phyloP scores from a whole-genome alignment of 2,888 invertebrate species.

The Adelphocoris suturalis region DNA sequence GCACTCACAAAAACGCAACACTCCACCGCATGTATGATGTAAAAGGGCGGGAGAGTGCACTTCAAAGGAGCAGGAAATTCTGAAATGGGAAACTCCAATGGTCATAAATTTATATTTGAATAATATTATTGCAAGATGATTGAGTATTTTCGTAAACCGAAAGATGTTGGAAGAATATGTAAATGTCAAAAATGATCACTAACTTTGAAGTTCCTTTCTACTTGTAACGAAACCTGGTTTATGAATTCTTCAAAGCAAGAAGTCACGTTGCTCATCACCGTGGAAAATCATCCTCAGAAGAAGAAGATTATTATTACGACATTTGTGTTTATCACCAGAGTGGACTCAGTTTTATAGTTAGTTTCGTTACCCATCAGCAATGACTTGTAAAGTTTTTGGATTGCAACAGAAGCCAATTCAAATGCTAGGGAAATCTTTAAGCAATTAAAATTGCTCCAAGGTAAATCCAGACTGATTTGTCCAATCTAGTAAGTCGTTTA shows the following conservation, averaged over 20 bases:
- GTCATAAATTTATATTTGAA: too few species aligned
- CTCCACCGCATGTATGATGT: too few species aligned
- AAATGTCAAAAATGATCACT: not conserved
- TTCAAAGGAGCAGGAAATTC: too few species aligned
- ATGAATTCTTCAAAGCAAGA: not conserved
- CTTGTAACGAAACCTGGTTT: not conserved
- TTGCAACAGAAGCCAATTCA: not conserved
- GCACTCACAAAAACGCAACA: too few species aligned
- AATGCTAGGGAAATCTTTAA: not conserved
- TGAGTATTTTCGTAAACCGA: too few species aligned
- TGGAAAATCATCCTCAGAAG: not conserved
- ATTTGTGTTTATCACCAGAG: not conserved
- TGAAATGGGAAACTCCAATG: too few species aligned
- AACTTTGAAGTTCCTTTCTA: not conserved
- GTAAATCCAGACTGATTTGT: too few species aligned
- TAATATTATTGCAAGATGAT: too few species aligned
- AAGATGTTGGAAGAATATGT: not conserved
- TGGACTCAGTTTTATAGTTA: not conserved
- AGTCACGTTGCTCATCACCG: not conserved
- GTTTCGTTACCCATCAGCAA: not conserved
- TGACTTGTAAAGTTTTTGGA: not conserved
- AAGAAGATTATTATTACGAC: not conserved
- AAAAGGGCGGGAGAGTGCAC: too few species aligned
- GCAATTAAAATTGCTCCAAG: not conserved
- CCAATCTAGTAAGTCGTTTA: not conserved